Base-by-base conservation (phyloP, 2,888 invertebrate genomes). In the Choristoneura rosaceana region DNA sequence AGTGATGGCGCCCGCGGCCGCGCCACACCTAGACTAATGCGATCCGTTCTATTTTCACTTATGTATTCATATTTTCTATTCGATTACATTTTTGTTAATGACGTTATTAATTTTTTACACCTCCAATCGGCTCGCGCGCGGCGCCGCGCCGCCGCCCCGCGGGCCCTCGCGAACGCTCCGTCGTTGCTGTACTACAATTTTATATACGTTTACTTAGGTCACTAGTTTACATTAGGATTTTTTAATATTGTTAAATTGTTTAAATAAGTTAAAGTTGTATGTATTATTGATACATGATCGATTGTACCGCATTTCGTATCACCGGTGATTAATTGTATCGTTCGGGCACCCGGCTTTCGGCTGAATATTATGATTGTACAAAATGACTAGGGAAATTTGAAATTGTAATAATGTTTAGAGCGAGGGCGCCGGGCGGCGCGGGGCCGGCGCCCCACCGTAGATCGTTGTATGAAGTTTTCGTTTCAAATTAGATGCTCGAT, bases 251-350 rank as follows among this genome's bases (percentile, higher is more conserved):
- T 93, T 92, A 90, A 91, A 92, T 92, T 90, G 91, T 93, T 93
- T 93, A 87, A 89, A 90, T 93, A 92, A 93, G 92, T 93, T 93
- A 85, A 89, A 91, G 90, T 92, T 91, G 90, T 93, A 91, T 90
- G 92, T 91, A 89, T 90, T 88, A 88, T 90, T 88, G 88, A 90
- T 84, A 89, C 90, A 89, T 86, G 91, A 87, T 88, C 87, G 90
- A 88, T 87, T 86, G 90, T 89, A 88, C 86, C 88, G 90, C 91
- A 85, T 90, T 89, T 89, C 86, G 85, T 85, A 87, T 87, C 88
- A 87, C 91, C 90, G 89, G 74, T 68, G 69, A 61, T 33, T 67
- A 79, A 84, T 84, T 88, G 88, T 90, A 90, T 86, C 83, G 80
- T 87, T 90, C 89, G 90, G 90, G 89, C 90, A 87, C 90, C 87